Evolutionary conservation across 2,888 invertebrate genomes (phyloP), one percentile per base, ranked within the genome.

Genomic region (Micropterix aruncella): DNA sequence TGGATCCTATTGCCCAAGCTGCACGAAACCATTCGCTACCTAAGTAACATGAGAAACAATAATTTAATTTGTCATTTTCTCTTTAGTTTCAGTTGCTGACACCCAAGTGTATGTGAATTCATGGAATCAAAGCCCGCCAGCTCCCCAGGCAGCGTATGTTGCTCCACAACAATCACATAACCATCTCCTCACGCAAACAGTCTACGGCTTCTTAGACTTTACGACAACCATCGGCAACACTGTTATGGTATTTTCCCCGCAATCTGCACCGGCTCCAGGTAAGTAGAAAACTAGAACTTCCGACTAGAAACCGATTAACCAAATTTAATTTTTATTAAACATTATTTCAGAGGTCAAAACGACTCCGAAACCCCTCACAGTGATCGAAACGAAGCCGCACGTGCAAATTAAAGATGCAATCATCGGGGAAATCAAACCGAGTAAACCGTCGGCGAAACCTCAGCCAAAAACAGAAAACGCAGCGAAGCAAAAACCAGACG

Each of bases 141-240:
- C 27, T 7, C 27, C 5, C 7, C 5, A 27, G 7, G 27, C 27
- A 5, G 27, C 27, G 5, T 5, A 5, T 27, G 12, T 27, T 7
- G 27, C 12, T 27, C 27, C 27, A 27, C 27, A 27, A 27, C 12
- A 5, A 27, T 27, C 27, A 7, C 27, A 27, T n/a, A 18, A 19
- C 17, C 47, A 71, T 52, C 72, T 79, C 52, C 70, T 85, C 50
- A 93, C 92, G 16, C 91, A 92, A 66, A 93, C 92, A 0, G 92
- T 93, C 41, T 92, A 92, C 57, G 93, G 93, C 44, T 93, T 93
- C 65, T 69, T 92, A 52, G 92, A 93, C 65, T 93, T 93, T 63
- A 90, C 91, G 43, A 93, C 93, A 1, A 92, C 91, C 2, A 90
- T 93, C 56, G 92, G 90, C 49, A 89, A 91, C 61, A 93, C 93